Evolutionary conservation across 2,113 vertebrate genomes (phyloP), one percentile per base, ranked within the genome.

Genomic region (Peucedramus taeniatus): DNA sequence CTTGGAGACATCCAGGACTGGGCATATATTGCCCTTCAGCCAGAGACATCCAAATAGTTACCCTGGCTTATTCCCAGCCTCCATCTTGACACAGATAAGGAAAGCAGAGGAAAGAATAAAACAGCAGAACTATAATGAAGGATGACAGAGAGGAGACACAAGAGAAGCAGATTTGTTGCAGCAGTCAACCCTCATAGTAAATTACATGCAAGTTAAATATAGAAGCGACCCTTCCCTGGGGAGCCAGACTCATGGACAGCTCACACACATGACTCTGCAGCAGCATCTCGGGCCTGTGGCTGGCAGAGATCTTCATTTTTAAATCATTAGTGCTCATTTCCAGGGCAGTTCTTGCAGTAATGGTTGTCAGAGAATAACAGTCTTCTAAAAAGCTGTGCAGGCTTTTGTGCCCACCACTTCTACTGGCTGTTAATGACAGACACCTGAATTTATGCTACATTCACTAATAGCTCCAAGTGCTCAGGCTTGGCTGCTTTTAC

Each of bases 361-460:
- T 15, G 37, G 13, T 30, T 86, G 59, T 61, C 86, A 74, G 59
- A 86, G 18, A 76, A 50, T 4, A 70, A 63, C 47, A 93, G 33
- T 22, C 40, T 72, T 72, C 51, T 63, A 72, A 77, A 77, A 94
- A 94, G 83, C 88, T 53, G 18, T 53, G 63, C 59, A 49, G 70
- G 37, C 60, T 61, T 89, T 90, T 85, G 68, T 76, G 59, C 28
- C 37, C 63, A 79, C 61, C 33, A 10, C 53, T 90, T 35, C 24
- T 51, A 7, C 11, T 64, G 68, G 79, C 87, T 47, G 30, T 70
- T 97, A 93, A 98, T 97, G 71, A 98, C 96, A 18, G 96, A 97
- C 92, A 44, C 37, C 27, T 63, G 6, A 59, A 61, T 76, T 42
- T 42, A 27, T 49, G 49, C 49, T 27, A 7, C 79, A 40, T 31